phyloP scores from a whole-genome alignment of 2,113 vertebrate genomes.

The Orientallactaga bullata region DNA sequence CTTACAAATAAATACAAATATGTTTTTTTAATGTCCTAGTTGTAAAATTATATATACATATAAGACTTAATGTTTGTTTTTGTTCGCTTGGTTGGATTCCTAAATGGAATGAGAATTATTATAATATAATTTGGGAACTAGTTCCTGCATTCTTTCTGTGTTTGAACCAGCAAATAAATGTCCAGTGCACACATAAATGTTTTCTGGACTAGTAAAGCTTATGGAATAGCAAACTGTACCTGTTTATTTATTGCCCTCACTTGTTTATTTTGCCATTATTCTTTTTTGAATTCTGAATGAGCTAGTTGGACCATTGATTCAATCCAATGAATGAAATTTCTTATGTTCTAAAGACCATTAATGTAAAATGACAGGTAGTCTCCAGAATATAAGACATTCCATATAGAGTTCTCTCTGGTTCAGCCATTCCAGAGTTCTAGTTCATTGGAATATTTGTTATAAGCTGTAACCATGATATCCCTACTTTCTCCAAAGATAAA shows the following conservation, averaged over 20 bases:
- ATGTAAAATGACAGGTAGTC: background rate
- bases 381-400: background rate
- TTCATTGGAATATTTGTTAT: slow-evolving; percentile 5
- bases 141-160: slow-evolving; percentile 19
- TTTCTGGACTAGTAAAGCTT: background rate
- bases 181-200: background rate
- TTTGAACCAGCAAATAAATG: background rate
- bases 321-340: background rate
- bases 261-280: slow-evolving; percentile 23
- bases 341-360: background rate
- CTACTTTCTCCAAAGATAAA: background rate
- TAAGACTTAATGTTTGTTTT: background rate
- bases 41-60: background rate
- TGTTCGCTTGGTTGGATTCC: slow-evolving; percentile 6
- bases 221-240: background rate
- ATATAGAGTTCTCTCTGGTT: background rate
- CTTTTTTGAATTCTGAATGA: slow-evolving; percentile 50
- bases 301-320: slow-evolving; percentile 19
- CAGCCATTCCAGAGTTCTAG: slow-evolving; percentile 21
- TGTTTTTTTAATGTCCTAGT: background rate
- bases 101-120: slow-evolving; percentile 25
- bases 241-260: background rate
- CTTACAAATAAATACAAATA: too few species aligned
- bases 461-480: background rate
- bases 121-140: background rate